Evolutionary conservation across 2,888 invertebrate species (phyloP).

Genomic region (Deilephila elpenor): DNA sequence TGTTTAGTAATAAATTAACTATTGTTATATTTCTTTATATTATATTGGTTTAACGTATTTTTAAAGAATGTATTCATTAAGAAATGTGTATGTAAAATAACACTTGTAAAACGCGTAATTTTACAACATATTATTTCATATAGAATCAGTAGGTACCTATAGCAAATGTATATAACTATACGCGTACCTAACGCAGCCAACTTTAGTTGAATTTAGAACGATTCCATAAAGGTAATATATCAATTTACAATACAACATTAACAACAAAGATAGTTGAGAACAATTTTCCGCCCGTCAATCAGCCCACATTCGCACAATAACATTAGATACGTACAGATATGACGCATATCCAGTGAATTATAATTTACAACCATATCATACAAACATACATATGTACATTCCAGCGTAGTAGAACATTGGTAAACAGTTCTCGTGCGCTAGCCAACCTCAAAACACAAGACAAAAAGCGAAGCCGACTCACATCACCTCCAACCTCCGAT

Average conservation of each 20-base stretch:
- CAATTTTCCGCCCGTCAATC: slow-evolving; percentile 54
- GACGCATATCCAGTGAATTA: slow-evolving; percentile 57
- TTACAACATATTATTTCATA: no score
- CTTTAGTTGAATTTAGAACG: slow-evolving; percentile 31
- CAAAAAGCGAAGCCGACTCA: slow-evolving; percentile 72
- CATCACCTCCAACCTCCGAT: slow-evolving; percentile 82
- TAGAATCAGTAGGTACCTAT: no score
- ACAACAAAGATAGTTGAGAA: slow-evolving; percentile 28
- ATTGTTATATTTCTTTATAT: slow-evolving; percentile 10
- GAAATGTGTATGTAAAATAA: no score
- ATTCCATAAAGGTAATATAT: slow-evolving; percentile 44
- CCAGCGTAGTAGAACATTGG: slow-evolving; percentile 52
- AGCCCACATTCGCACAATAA: slow-evolving; percentile 51
- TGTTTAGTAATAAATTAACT: slow-evolving; percentile 60
- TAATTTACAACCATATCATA: slow-evolving; percentile 53
- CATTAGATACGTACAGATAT: slow-evolving; percentile 61
- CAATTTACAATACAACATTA: slow-evolving; percentile 31
- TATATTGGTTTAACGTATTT: no score
- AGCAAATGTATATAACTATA: background rate
- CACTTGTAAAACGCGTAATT: no score
- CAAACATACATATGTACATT: slow-evolving; percentile 37
- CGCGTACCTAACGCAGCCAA: background rate
- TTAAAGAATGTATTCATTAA: no score
- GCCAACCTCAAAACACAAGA: slow-evolving; percentile 70
- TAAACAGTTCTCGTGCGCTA: slow-evolving; percentile 67